Percentiles rank a stretch among this genome's conserved stretches.
These are phyloP conservation scores for Neodiprion pinetum DNA, from an alignment of 1,140 invertebrate genomes.

Conservation along the genomic window DNA sequence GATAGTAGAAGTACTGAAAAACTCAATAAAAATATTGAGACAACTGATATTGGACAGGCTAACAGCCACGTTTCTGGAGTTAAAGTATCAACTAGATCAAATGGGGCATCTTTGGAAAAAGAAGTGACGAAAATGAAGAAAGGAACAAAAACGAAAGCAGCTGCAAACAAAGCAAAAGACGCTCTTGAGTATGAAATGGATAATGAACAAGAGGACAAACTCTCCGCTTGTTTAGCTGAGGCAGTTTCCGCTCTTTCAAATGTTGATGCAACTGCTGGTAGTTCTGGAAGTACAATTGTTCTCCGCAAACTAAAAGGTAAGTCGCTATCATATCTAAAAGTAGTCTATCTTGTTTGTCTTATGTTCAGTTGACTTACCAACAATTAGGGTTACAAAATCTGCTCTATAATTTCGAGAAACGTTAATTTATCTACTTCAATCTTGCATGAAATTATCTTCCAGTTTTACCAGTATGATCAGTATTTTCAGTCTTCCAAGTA, in stretches of 20 bases:
- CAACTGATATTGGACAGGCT: conserved; percentile 4
- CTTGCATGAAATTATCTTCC: conserved; percentile 9
- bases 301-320: conserved; percentile 52
- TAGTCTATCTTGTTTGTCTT: background rate
- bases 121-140: conserved; percentile 45
- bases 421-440: conserved; percentile 11
- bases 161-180: conserved; percentile 31
- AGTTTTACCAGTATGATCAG: conserved; percentile 19
- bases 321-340: background rate
- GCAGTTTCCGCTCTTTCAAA: conserved; percentile 52
- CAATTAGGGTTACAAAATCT: background rate
- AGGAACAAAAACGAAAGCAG: conserved; percentile 39
- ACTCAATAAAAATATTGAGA: conserved; percentile 29
- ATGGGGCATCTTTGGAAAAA: conserved; percentile 30
- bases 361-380: background rate
- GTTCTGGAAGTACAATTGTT: conserved; percentile 33
- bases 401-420: conserved; percentile 1
- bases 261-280: conserved; percentile 35
- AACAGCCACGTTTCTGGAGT: conserved; percentile 30
- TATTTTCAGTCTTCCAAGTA: conserved; percentile 37
- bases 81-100: conserved; percentile 45
- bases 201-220: conserved; percentile 44
- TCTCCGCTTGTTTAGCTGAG: conserved; percentile 56
- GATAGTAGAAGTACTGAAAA: conserved; percentile 35
- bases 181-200: conserved; percentile 36